Percentiles rank a stretch among this genome's conserved stretches.
Evolutionary conservation across 2,888 invertebrate genomes (phyloP).

Genomic region (Cephus pygmeus): DNA sequence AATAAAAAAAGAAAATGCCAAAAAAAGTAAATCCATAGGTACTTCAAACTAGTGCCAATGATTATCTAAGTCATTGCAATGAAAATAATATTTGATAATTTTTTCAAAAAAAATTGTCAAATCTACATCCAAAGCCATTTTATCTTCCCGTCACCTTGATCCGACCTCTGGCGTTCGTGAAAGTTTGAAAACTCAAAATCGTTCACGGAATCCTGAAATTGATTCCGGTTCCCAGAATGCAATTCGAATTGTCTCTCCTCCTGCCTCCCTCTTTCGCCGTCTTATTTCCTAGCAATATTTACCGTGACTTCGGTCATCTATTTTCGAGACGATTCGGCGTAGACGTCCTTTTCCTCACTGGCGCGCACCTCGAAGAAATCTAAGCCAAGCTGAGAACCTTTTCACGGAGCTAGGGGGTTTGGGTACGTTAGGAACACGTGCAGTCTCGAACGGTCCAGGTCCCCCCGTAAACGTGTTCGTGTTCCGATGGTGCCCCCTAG

Average conservation of each 20-base stretch:
- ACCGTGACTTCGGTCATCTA: not conserved
- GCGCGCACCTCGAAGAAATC: conserved; percentile 3
- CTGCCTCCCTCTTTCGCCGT: not conserved
- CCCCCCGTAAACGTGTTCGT: conserved; percentile 57
- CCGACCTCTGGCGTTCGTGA: not conserved
- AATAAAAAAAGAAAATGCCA: not conserved
- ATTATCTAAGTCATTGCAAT: not conserved
- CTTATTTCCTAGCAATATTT: not conserved
- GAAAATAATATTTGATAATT: not conserved
- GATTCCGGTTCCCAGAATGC: not conserved
- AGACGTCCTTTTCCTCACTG: not conserved
- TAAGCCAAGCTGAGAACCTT: conserved; percentile 56
- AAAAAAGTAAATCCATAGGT: not conserved
- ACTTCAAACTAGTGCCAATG: not conserved
- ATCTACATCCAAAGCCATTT: not conserved
- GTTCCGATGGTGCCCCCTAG: conserved; percentile 51
- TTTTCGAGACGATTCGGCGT: not conserved
- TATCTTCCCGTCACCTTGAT: not conserved
- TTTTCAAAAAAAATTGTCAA: not conserved
- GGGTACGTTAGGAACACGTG: conserved; percentile 66
- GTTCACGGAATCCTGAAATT: not conserved
- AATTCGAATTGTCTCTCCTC: not conserved
- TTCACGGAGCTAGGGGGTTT: conserved; percentile 54
- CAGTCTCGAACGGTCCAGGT: conserved; percentile 63
- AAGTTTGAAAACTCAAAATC: not conserved